phyloP scores from a whole-genome alignment of 1,140 invertebrate genomes.

The Brachionus rubens region DNA sequence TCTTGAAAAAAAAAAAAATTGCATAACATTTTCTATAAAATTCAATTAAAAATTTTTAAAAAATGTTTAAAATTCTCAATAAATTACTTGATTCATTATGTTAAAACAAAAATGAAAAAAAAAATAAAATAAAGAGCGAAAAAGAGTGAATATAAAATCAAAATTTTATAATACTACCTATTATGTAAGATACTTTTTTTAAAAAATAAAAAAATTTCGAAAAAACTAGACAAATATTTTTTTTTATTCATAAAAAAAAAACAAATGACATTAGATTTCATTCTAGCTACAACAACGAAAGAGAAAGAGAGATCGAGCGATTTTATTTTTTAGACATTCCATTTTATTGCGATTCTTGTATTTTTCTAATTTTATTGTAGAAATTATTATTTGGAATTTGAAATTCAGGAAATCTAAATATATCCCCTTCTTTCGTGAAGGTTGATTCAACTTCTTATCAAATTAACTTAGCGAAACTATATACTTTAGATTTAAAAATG shows the following conservation, averaged over 20 bases:
- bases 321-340: no score
- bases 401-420: no score
- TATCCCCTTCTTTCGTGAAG: no score
- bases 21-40: not conserved
- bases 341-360: no score
- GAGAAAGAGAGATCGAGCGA: no score
- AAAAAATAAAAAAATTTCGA: not conserved
- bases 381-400: no score
- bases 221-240: constrained; percentile 5
- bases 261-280: not conserved
- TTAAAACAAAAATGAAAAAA: not conserved
- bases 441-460: no score
- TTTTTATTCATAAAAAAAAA: not conserved
- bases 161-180: not conserved
- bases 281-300: not conserved
- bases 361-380: no score
- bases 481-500: no score
- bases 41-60: not conserved
- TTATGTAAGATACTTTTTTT: constrained; percentile 15
- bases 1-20: not conserved
- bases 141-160: no score
- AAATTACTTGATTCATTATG: constrained; percentile 16
- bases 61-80: not conserved
- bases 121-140: not conserved
- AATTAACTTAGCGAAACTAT: no score